Evolutionary conservation across 1,140 invertebrate species (phyloP).

Genomic region (Tetramorium simillimum): DNA sequence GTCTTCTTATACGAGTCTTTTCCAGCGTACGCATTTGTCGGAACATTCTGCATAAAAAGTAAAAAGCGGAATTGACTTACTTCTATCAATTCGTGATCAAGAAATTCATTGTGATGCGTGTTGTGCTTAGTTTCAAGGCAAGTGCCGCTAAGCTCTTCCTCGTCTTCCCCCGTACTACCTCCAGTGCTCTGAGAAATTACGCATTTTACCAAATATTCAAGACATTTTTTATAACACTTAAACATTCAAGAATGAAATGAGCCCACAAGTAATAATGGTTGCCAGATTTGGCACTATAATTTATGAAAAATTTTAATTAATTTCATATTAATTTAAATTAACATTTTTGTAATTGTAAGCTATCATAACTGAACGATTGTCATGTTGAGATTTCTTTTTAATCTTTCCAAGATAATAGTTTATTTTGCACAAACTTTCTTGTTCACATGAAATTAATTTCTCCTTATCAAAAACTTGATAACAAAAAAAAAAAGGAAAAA

Average conservation of each 20-base stretch:
- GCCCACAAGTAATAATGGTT: slow-evolving; percentile 6
- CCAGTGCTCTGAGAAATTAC: slow-evolving; percentile 87
- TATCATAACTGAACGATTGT: background rate
- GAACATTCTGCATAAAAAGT: slow-evolving; percentile 6
- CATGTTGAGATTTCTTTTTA: background rate
- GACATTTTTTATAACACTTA: slow-evolving; percentile 24
- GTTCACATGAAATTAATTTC: background rate
- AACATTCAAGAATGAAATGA: background rate
- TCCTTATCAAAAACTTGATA: background rate
- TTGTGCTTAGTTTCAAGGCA: slow-evolving; percentile 84
- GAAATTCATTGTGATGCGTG: slow-evolving; percentile 86
- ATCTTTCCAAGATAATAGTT: background rate
- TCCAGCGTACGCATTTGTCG: background rate
- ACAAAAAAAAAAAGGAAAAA: background rate
- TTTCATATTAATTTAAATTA: background rate
- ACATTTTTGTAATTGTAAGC: background rate
- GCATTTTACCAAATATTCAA: slow-evolving; percentile 45
- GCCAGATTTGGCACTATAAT: background rate
- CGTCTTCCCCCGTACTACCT: slow-evolving; percentile 88
- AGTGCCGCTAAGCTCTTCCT: slow-evolving; percentile 84
- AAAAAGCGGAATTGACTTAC: slow-evolving; percentile 69
- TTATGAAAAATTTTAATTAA: background rate
- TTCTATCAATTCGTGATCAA: slow-evolving; percentile 81
- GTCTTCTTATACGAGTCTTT: slow-evolving; percentile 17
- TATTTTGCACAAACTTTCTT: background rate